These are phyloP conservation scores for Cyanoliseus patagonus DNA, from an alignment of 2,113 vertebrate genomes.

Conservation along the genomic window DNA sequence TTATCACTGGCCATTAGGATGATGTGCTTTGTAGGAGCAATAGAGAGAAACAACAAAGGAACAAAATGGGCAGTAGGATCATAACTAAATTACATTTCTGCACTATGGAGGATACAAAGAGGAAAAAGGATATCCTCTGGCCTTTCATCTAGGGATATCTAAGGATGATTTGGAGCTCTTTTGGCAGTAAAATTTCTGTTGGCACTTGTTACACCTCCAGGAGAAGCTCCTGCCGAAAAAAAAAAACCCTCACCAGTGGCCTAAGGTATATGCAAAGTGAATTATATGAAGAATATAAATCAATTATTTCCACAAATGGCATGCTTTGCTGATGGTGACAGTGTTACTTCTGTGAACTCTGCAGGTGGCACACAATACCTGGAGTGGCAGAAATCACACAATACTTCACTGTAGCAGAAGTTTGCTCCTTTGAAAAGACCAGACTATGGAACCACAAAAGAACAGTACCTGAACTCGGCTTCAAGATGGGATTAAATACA, in stretches of 20 bases:
- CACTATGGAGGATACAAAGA: neutral
- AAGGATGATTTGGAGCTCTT: neutral
- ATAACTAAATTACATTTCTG: neutral
- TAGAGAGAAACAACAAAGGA: neutral
- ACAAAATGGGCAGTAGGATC: neutral
- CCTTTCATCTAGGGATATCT: neutral
- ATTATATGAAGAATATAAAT: neutral
- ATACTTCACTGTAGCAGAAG: neutral
- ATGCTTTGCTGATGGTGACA: neutral
- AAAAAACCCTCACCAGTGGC: neutral
- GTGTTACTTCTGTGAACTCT: neutral
- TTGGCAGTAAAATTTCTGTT: neutral
- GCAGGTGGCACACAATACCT: neutral
- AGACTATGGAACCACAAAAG: neutral
- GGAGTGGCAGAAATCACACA: neutral
- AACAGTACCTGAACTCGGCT: neutral
- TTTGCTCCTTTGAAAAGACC: neutral
- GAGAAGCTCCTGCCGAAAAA: neutral
- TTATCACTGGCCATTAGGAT: neutral
- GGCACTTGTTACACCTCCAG: neutral
- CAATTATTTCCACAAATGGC: neutral
- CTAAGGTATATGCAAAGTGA: neutral
- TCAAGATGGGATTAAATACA: neutral
- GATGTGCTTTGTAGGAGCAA: neutral
- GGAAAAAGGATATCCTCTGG: neutral